A percentile compares a stretch with the other conserved stretches of the same genome.
Conservation (phyloP, 1,140 invertebrate genomes). For the Drosophila leontia region DNA sequence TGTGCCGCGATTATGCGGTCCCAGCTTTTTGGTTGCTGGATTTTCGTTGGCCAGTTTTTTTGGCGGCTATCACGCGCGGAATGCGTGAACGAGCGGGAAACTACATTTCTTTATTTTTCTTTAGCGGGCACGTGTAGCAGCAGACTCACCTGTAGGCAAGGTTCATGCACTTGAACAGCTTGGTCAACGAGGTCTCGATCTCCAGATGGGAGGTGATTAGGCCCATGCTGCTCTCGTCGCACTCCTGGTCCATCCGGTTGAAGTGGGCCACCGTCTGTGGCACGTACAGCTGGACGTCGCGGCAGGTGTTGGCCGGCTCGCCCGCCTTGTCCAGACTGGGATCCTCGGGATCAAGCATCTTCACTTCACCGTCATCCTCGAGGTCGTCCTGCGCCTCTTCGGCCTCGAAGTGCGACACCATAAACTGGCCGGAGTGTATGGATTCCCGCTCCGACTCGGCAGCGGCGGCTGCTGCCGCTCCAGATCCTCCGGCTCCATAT, state of each 20-base stretch:
- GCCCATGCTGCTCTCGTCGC: conserved; percentile 70
- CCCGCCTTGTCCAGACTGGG: conserved; percentile 69
- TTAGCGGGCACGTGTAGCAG: conserved; percentile 11
- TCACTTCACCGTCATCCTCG: conserved; percentile 87
- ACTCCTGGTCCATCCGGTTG: conserved; percentile 61
- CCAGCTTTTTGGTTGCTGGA: conserved; percentile 40
- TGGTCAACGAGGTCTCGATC: conserved; percentile 97
- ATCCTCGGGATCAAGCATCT: conserved; percentile 89
- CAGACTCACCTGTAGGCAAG: conserved; percentile 96
- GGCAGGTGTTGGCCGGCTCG: conserved; percentile 71
- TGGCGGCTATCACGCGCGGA: conserved; percentile 49
- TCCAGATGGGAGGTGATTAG: conserved; percentile 88
- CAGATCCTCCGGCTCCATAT: conserved; percentile 24
- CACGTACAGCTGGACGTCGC: conserved; percentile 78
- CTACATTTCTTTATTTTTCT: conserved; percentile 20
- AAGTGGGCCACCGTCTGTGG: conserved; percentile 63
- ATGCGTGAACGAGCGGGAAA: conserved; percentile 47
- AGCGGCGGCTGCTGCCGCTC: conserved; percentile 40
- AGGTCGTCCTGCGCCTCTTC: conserved; percentile 95
- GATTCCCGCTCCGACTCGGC: conserved; percentile 87
- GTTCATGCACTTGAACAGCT: conserved; percentile 98
- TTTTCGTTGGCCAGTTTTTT: conserved; percentile 57
- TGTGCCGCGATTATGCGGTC: conserved; percentile 63
- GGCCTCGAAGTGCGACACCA: conserved; percentile 98
- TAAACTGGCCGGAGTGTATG: conserved; percentile 99